These are phyloP conservation scores for Drosophila diplacantha DNA, from an alignment of 2,888 invertebrate genomes.

Conservation along the genomic window DNA sequence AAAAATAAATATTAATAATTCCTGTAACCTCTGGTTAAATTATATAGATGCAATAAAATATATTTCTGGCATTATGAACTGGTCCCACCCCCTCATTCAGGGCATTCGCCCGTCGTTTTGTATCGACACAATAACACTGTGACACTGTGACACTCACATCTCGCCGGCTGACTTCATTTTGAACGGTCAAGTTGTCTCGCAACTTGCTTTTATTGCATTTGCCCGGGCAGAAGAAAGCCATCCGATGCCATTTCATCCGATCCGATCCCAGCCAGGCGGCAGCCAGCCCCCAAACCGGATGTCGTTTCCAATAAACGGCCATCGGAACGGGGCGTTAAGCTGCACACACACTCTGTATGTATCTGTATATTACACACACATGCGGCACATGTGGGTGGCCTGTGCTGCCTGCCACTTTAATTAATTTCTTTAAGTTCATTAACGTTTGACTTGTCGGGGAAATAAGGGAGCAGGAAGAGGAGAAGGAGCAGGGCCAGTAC, in stretches of 20 bases:
- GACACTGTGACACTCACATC: slow-evolving; percentile 1
- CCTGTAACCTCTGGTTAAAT: neutral
- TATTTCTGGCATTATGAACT: neutral
- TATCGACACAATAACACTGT: neutral
- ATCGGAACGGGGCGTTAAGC: slow-evolving; percentile 57
- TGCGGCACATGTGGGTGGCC: slow-evolving; percentile 27
- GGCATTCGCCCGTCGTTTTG: slow-evolving; percentile 10
- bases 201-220: slow-evolving; percentile 66
- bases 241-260: slow-evolving; percentile 39
- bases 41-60: neutral
- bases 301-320: slow-evolving; percentile 68
- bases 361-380: slow-evolving; percentile 2
- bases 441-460: slow-evolving; percentile 69
- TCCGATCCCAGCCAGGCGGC: slow-evolving; percentile 11
- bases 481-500: neutral
- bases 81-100: neutral
- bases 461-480: slow-evolving; percentile 33
- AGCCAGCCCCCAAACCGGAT: slow-evolving; percentile 47
- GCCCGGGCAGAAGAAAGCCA: slow-evolving; percentile 42
- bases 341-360: slow-evolving; percentile 4
- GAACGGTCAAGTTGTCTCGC: slow-evolving; percentile 32
- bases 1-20: neutral
- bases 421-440: slow-evolving; percentile 72
- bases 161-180: slow-evolving; percentile 29
- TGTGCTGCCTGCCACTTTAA: slow-evolving; percentile 58